Evolutionary conservation across 2,797 vertebrate genomes (phyloP), one percentile per base, ranked within the genome.

Genomic region (Anas acuta): DNA sequence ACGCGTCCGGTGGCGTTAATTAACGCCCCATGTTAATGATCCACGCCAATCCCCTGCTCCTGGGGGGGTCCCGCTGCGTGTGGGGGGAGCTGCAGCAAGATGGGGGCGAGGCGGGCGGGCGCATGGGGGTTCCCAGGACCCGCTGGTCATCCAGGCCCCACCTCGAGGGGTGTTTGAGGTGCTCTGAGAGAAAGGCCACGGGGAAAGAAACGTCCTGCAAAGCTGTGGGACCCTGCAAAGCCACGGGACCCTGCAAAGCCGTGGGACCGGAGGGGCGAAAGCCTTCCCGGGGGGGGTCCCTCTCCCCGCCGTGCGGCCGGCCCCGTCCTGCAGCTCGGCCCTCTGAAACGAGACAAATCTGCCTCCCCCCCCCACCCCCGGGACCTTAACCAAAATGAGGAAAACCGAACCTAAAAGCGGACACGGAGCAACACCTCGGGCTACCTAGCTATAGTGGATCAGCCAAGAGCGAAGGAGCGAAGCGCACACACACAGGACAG

Each of bases 111-210:
- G 47, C 28, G 20, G n/a, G 43, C n/a, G 25, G 7, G 26, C 15
- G n/a, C 33, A 21, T 17, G 57, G 30, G 62, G 61, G 62, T 11
- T 53, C 60, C 90, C 56, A 67, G 69, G 78, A 96, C 89, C 82
- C 81, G 92, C 86, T 89, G 95, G 92, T 90, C 88, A 96, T 92
- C 87, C 90, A 86, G 92, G 86, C 85, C 78, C 89, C 56, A 87
- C 85, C 85, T 91, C 86, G 75, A 87, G 69, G n/a, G 16, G 0
- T 19, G 76, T 78, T 49, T 11, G 58, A 96, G 80, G 78, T 13
- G 65, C 82, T 92, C 92, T 87, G 87, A 88, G 58, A 94, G 95
- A 92, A 96, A 97, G 96, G 95, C 96, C 95, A 90, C 64, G 6
- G 90, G 95, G 65, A 84, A 94, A 82, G 83, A 92, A 87, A 85